Evolutionary conservation across 1,140 invertebrate genomes (phyloP).

Genomic region (Neotoxoptera formosana): DNA sequence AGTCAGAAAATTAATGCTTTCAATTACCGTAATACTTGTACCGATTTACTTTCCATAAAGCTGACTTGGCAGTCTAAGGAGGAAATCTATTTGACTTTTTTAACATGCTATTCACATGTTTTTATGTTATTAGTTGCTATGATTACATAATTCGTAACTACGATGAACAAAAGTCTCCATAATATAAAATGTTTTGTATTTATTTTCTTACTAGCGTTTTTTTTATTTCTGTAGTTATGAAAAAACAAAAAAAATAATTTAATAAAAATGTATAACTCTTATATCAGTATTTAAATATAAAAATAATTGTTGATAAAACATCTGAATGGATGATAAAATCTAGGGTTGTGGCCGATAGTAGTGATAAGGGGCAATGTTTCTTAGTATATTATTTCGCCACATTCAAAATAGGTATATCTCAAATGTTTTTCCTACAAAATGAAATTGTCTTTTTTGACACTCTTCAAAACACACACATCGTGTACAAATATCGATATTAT

Average conservation of each 20-base stretch:
- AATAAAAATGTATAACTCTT: no score
- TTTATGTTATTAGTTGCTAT: background rate
- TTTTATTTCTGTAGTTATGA: background rate
- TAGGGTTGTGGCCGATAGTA: background rate
- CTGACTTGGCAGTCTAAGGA: no score
- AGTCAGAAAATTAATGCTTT: no score
- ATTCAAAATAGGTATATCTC: background rate
- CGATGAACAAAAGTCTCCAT: background rate
- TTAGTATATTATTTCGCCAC: background rate
- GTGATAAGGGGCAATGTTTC: background rate
- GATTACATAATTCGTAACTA: background rate
- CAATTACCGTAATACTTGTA: no score
- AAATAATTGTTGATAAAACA: background rate
- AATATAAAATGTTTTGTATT: background rate
- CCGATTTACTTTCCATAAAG: no score
- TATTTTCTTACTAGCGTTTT: background rate
- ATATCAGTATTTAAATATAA: background rate
- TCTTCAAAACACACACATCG: background rate
- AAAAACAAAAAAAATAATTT: background rate
- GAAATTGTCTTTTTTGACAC: background rate
- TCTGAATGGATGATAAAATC: background rate
- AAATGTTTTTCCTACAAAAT: background rate
- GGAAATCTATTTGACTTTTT: no score
- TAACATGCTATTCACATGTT: background rate
- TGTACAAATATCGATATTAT: background rate